phyloP scores from a whole-genome alignment of 2,113 vertebrate genomes.

The Macrotis lagotis region DNA sequence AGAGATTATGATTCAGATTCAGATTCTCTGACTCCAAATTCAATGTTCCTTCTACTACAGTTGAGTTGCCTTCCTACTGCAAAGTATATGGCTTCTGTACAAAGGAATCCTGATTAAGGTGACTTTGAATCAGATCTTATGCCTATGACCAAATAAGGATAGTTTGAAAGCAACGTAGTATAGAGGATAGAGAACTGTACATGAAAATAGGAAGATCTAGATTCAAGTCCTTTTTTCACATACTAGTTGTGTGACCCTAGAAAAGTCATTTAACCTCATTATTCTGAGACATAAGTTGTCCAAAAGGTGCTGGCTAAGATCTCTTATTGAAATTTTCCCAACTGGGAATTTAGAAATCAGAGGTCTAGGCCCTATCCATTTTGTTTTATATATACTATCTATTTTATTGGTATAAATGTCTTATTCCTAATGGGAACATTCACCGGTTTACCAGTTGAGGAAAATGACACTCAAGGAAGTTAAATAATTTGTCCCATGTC shows the following conservation, averaged over 20 bases:
- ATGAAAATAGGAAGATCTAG: background rate
- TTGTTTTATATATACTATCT: background rate
- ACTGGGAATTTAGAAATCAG: background rate
- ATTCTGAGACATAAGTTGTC: background rate
- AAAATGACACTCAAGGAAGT: background rate
- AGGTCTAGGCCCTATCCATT: background rate
- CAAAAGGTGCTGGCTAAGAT: background rate
- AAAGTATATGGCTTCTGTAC: background rate
- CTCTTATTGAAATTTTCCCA: background rate
- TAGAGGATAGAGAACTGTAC: background rate
- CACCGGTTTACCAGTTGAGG: background rate
- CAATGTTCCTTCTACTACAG: background rate
- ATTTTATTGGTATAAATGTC: background rate
- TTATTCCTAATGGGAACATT: background rate
- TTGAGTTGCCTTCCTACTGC: background rate
- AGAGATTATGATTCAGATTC: background rate
- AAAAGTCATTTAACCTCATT: background rate
- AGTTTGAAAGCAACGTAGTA: background rate
- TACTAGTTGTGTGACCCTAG: background rate
- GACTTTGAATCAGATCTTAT: background rate
- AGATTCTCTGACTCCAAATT: background rate
- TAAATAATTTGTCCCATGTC: background rate
- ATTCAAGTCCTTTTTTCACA: background rate
- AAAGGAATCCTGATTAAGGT: background rate
- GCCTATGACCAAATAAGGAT: background rate